A percentile compares a stretch with the other conserved stretches of the same genome.
Conservation (phyloP, 2,797 vertebrate genomes). For the Chelon auratus region DNA sequence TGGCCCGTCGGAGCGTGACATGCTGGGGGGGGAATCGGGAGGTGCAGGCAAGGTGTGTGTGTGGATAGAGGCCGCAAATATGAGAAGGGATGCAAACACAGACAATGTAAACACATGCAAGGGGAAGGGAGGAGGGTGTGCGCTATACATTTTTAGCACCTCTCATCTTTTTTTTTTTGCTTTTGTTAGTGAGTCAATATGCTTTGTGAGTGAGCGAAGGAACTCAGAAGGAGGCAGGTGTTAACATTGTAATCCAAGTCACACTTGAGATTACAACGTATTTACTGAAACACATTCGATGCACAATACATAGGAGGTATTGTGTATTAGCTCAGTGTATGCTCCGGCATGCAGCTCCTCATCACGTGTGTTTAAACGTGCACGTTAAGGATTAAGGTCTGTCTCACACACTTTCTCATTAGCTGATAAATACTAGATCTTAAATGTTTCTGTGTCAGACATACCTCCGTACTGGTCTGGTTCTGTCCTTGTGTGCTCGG, state of each 20-base stretch:
- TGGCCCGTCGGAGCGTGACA: slow-evolving; percentile 84
- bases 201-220: slow-evolving; percentile 28
- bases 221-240: slow-evolving; percentile 12
- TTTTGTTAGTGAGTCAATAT: slow-evolving; percentile 33
- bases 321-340: not conserved
- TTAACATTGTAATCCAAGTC: slow-evolving; percentile 52
- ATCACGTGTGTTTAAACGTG: slow-evolving; percentile 57
- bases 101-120: slow-evolving; percentile 71
- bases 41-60: slow-evolving; percentile 66
- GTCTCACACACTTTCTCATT: slow-evolving; percentile 5
- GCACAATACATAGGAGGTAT: slow-evolving; percentile 16
- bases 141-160: not conserved
- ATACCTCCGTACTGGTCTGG: slow-evolving; percentile 84
- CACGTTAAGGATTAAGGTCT: slow-evolving; percentile 22
- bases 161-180: not conserved
- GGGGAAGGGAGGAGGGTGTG: slow-evolving; percentile 28
- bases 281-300: slow-evolving; percentile 15
- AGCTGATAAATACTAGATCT: not conserved
- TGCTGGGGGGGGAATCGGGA: slow-evolving; percentile 82
- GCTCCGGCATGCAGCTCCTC: slow-evolving; percentile 39
- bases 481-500: slow-evolving; percentile 62
- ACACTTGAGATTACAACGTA: slow-evolving; percentile 45
- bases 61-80: slow-evolving; percentile 47
- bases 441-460: not conserved
- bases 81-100: slow-evolving; percentile 71